These are phyloP conservation scores for Helogale parvula DNA, from an alignment of 2,113 vertebrate species.

Conservation along the genomic window DNA sequence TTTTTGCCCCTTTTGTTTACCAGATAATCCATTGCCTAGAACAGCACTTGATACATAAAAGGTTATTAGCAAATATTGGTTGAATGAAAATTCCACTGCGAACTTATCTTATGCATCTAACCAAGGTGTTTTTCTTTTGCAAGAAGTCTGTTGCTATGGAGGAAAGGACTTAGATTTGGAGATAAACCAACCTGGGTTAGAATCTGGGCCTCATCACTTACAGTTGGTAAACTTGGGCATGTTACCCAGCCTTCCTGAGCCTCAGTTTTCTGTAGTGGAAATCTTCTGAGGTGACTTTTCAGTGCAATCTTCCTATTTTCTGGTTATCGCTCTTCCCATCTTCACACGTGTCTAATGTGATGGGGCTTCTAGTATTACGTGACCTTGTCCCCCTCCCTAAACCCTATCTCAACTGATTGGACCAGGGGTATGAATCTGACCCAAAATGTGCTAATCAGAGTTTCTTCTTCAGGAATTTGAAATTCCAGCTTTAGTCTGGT, in stretches of 20 bases:
- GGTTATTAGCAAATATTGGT: not conserved
- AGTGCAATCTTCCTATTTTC: not conserved
- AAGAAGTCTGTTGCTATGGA: not conserved
- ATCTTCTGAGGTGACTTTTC: not conserved
- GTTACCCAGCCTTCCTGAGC: not conserved
- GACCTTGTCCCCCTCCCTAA: not conserved
- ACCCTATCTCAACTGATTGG: not conserved
- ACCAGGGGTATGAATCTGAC: not conserved
- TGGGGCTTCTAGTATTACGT: not conserved
- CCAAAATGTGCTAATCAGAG: not conserved
- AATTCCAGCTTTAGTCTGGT: not conserved
- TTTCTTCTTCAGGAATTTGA: not conserved
- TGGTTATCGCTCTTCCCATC: not conserved
- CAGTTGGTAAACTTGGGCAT: not conserved
- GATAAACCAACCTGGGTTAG: not conserved
- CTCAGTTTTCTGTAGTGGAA: not conserved
- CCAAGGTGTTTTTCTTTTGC: not conserved
- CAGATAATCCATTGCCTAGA: not conserved
- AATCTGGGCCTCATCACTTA: not conserved
- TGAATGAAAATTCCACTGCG: not conserved
- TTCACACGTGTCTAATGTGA: not conserved
- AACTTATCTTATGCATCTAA: not conserved
- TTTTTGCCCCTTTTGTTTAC: not conserved
- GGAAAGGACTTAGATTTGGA: not conserved
- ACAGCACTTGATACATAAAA: not conserved